A percentile compares a stretch with the other conserved stretches of the same genome.
These are phyloP conservation scores for Phylloscopus collybita DNA, from an alignment of 2,797 vertebrate genomes.

Conservation along the genomic window DNA sequence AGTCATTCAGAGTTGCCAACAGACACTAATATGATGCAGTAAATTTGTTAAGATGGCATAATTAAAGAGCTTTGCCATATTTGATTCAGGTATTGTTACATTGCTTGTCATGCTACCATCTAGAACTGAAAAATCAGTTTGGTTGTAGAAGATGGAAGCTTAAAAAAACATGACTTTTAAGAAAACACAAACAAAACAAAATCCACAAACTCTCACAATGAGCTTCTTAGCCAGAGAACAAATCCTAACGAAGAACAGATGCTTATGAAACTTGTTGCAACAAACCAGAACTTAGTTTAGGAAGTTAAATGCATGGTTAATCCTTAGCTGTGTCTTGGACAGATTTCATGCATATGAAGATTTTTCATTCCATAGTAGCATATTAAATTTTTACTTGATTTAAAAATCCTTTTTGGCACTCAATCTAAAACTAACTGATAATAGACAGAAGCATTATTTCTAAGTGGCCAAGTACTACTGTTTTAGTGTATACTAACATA, in stretches of 20 bases:
- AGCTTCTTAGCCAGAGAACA: neutral
- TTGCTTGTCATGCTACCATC: neutral
- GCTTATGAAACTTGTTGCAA: neutral
- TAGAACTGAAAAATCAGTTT: neutral
- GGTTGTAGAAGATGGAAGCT: neutral
- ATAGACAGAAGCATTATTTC: neutral
- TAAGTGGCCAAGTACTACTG: neutral
- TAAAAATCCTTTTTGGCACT: neutral
- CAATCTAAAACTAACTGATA: neutral
- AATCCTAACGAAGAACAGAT: neutral
- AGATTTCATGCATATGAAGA: neutral
- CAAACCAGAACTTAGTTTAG: neutral
- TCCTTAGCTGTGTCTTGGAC: neutral
- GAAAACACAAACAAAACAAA: neutral
- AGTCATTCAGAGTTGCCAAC: neutral
- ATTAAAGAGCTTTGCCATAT: neutral
- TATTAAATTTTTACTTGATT: neutral
- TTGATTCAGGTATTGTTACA: neutral
- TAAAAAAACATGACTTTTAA: neutral
- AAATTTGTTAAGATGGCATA: neutral
- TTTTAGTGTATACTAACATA: neutral
- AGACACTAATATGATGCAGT: neutral
- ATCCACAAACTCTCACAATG: neutral
- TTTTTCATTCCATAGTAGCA: neutral
- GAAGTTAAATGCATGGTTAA: neutral